phyloP scores from a whole-genome alignment of 2,797 vertebrate species.

The Lagocephalus sceleratus region DNA sequence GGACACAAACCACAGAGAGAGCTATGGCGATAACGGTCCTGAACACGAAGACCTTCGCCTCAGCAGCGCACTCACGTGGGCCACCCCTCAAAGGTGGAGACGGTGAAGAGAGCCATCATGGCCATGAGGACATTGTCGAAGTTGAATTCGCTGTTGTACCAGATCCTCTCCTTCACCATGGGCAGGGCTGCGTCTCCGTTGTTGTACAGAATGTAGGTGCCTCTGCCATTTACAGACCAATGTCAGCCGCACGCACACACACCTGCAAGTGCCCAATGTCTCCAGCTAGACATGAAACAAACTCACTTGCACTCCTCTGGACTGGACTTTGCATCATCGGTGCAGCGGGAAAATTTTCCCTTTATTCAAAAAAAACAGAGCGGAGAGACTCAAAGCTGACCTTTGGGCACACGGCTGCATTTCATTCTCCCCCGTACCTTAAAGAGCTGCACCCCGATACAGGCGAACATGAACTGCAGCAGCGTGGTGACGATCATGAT shows the following conservation, averaged over 20 bases:
- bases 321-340: slow-evolving; percentile 93
- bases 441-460: slow-evolving; percentile 97
- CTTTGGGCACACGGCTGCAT: neutral
- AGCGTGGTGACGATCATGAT: slow-evolving; percentile 99
- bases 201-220: slow-evolving; percentile 93
- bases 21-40: neutral
- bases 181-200: slow-evolving; percentile 89
- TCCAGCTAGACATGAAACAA: neutral
- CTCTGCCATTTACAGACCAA: slow-evolving; percentile 69
- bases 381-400: no score
- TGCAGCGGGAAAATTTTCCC: slow-evolving; percentile 97
- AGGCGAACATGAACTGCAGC: slow-evolving; percentile 99
- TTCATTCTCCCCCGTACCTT: slow-evolving; percentile 78
- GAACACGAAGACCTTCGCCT: neutral
- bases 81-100: slow-evolving; percentile 99
- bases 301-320: slow-evolving; percentile 94
- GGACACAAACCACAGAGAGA: slow-evolving; percentile 7
- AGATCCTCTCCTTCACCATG: slow-evolving; percentile 86
- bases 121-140: slow-evolving; percentile 97
- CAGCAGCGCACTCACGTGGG: slow-evolving; percentile 82
- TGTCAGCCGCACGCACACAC: neutral
- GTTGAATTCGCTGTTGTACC: slow-evolving; percentile 98
- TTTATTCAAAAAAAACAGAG: slow-evolving; percentile 51
- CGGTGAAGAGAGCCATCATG: slow-evolving; percentile 99
- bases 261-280: neutral